Conservation (phyloP, 2,888 invertebrate species). For the Mythimna pallens region DNA sequence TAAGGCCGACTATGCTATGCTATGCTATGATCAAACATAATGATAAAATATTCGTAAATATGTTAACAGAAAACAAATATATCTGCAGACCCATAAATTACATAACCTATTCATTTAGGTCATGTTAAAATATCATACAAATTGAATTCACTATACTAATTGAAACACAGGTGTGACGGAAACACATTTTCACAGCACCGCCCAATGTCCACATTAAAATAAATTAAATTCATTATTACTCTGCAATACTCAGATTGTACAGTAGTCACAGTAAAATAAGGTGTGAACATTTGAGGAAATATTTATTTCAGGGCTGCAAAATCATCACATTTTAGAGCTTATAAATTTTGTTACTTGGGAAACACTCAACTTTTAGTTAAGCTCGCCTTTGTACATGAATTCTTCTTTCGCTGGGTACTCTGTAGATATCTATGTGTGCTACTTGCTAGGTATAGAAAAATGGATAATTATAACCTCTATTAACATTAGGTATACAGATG, state of each 20-base stretch:
- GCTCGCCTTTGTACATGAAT: neutral
- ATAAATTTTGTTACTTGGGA: neutral
- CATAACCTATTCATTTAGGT: conserved; percentile 14
- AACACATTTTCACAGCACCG: conserved; percentile 14
- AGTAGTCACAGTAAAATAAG: neutral
- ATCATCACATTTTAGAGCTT: neutral
- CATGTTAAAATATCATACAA: conserved; percentile 31
- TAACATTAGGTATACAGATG: too few species aligned
- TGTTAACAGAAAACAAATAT: neutral
- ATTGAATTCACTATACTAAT: conserved; percentile 32
- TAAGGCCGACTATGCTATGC: too few species aligned
- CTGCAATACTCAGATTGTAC: conserved; percentile 7
- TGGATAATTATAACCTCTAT: too few species aligned
- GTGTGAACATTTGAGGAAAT: neutral
- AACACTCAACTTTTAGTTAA: neutral
- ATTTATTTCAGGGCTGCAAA: neutral
- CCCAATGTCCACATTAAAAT: conserved; percentile 36
- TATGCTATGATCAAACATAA: neutral
- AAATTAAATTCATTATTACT: conserved; percentile 9
- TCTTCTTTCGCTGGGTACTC: neutral
- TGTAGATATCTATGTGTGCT: too few species aligned
- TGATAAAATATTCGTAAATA: neutral
- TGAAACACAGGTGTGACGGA: conserved; percentile 39
- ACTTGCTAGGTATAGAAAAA: too few species aligned
- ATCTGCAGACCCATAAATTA: neutral